A percentile compares a stretch with the other conserved stretches of the same genome.
Conservation (phyloP, 2,797 vertebrate genomes). For the Anguilla anguilla region DNA sequence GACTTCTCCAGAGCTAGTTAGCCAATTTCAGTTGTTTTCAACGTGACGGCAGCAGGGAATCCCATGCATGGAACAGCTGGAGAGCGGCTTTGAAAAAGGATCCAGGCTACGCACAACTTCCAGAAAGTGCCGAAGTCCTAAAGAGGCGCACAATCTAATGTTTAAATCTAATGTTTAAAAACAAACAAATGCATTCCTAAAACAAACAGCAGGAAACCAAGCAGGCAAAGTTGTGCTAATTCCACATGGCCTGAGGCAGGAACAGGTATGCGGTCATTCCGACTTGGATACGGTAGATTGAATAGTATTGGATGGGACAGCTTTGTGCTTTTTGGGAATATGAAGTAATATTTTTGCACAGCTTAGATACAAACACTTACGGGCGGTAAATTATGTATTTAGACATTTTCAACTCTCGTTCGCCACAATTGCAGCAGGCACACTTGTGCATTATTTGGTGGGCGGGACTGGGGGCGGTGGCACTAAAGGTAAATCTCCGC, state of each 20-base stretch:
- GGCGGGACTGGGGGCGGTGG: slow-evolving; percentile 58
- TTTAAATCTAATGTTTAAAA: slow-evolving; percentile 2
- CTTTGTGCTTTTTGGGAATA: not conserved
- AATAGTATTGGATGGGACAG: not conserved
- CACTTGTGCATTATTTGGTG: slow-evolving; percentile 26
- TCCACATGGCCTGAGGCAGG: not conserved
- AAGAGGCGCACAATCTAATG: not conserved
- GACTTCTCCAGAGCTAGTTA: not conserved
- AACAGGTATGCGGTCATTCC: not conserved
- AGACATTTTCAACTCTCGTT: not conserved
- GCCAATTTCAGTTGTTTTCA: slow-evolving; percentile 1
- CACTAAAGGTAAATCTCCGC: slow-evolving; percentile 61
- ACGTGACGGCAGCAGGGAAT: not conserved
- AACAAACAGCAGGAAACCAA: not conserved
- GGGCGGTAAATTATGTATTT: not conserved
- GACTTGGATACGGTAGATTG: not conserved
- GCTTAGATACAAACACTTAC: not conserved
- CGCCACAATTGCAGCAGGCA: not conserved
- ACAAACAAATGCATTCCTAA: not conserved
- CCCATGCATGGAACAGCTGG: not conserved
- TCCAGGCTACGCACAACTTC: not conserved
- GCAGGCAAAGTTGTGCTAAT: not conserved
- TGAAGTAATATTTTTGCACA: not conserved
- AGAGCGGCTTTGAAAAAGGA: not conserved
- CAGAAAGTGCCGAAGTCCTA: not conserved